Evolutionary conservation across 2,797 vertebrate genomes (phyloP), one percentile per base, ranked within the genome.

Genomic region (Spinibarbus caldwelli): DNA sequence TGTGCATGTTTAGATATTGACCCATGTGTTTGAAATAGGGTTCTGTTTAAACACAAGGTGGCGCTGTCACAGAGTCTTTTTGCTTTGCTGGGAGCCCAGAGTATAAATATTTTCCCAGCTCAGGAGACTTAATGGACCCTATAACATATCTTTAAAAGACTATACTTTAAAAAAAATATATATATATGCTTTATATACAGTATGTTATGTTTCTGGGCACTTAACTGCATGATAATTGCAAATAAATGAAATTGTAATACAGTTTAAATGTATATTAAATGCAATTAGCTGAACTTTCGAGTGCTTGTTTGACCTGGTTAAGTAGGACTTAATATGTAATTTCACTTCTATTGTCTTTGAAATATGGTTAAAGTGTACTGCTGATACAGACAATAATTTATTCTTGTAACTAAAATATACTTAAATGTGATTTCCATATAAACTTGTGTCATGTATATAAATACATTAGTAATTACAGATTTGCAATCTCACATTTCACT

Each of bases 21-120:
- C 49, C 76, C 57, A 41, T 43, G 52, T 14, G 34, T 17, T 52
- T 4, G 54, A 54, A 87, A 67, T 17, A n/a, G 43, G 45, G 15
- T 17, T 79, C n/a, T 31, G 9, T 79, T 86, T 57, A 68, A 76
- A 85, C 87, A 89, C 85, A 88, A 88, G 87, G 83, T 88, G 89
- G 83, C 80, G 80, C 80, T 85, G 34, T 86, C 5, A 80, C 47
- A 68, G 72, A 84, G 72, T 78, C 66, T 84, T 83, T 85, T 31
- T 71, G 31, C 47, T 77, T 86, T 49, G 29, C 34, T 77, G 41
- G 8, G 38, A 78, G 64, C 66, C 26, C 36, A 85, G 64, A 64
- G 10, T 41, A 34, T 34, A 77, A 45, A 76, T 36, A 71, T 80
- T 78, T 45, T 45, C 19, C 21, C 26, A 72, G n/a, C 6, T 82